Evolutionary conservation across 2,888 invertebrate genomes (phyloP), one percentile per base, ranked within the genome.

Genomic region (Drosophila atroscutellata): DNA sequence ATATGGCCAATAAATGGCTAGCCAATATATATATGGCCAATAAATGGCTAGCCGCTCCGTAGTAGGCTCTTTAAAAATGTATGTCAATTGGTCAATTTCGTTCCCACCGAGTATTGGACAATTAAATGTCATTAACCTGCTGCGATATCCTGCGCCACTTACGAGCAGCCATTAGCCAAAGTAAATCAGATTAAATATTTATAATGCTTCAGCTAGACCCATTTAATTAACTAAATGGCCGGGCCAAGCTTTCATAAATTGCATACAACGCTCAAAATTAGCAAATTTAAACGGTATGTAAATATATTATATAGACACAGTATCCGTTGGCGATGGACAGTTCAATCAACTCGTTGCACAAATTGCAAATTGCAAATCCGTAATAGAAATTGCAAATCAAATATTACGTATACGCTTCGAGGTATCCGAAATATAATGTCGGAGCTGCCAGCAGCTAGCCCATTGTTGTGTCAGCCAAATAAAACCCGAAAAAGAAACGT

Each of bases 41-140:
- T 72, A 80, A 84, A 83, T 75, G 64, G 69, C 36, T 58, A 49
- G 51, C 4, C 36, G 76, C 24, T 26, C 55, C 28, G 47, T 57
- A 61, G 63, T 49, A 36, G 75, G 58, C 80, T 89, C 76, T 87
- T 87, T 85, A 87, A 87, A 86, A 89, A 87, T 87, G 86, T 87
- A 87, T 87, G 86, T 89, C 86, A 87, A 89, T 89, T 89, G 86
- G 87, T 83, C 87, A 87, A 85, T 87, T 89, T 89, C 85, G 81
- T 58, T 26, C 58, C 36, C 39, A 72, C 58, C 57, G 74, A 72
- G 58, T 70, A 64, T 70, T 63, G 71, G 77, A 70, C 87, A 81
- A 87, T 87, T 87, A 87, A 85, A 78, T 87, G 86, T 85, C 85
- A 78, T 87, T 87, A 85, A 87, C 86, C 86, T 83, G 83, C 61